A percentile compares a stretch with the other conserved stretches of the same genome.
Conservation (phyloP, 2,797 vertebrate genomes). For the Lindbergichthys nudifrons region DNA sequence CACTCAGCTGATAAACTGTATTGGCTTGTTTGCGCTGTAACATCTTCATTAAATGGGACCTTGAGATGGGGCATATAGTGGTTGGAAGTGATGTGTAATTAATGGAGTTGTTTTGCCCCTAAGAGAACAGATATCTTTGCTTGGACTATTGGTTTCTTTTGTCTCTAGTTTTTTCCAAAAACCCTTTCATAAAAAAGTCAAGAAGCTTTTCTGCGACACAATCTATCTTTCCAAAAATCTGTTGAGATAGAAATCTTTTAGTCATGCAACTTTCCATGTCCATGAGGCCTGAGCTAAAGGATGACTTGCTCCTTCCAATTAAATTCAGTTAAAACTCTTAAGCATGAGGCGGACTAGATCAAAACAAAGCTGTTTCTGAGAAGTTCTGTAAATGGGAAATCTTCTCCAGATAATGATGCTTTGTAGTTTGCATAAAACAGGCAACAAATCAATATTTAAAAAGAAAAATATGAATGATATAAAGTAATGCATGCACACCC, state of each 20-base stretch:
- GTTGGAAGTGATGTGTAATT: too few relatives aligned
- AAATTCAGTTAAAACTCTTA: not conserved
- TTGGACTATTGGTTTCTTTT: too few relatives aligned
- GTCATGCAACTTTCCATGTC: too few relatives aligned
- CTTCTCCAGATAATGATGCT: not conserved
- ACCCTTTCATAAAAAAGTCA: too few relatives aligned
- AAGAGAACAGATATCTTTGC: not conserved
- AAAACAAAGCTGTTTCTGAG: conserved; percentile 4
- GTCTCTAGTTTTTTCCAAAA: too few relatives aligned
- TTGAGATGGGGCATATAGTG: too few relatives aligned
- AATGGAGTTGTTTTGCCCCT: too few relatives aligned
- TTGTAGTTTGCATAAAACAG: not conserved
- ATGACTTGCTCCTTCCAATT: not conserved
- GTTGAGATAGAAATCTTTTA: not conserved
- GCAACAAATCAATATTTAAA: not conserved
- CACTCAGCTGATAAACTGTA: too few relatives aligned
- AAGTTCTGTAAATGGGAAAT: not conserved
- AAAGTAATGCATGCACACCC: not conserved
- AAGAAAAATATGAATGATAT: not conserved
- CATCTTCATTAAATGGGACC: too few relatives aligned
- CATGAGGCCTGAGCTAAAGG: not conserved
- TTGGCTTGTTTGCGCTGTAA: too few relatives aligned
- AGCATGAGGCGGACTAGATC: not conserved
- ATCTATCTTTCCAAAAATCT: not conserved
- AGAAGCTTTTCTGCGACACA: not conserved